Conservation (phyloP, 2,888 invertebrate genomes). For the Scaptomyza cyrtandrae region DNA sequence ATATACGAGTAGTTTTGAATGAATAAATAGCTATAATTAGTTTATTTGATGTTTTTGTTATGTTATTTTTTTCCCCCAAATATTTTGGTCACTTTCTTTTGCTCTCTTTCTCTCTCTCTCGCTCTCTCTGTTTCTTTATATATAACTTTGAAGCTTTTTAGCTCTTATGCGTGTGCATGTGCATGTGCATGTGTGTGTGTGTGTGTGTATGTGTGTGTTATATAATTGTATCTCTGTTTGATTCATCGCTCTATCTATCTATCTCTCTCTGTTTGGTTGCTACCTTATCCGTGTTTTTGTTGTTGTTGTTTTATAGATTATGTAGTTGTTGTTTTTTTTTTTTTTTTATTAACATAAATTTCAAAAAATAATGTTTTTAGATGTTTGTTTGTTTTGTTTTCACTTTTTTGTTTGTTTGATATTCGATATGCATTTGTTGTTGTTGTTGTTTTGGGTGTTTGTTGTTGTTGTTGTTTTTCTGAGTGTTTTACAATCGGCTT, state of each 20-base stretch:
- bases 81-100: conserved; percentile 6
- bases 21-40: conserved; percentile 61
- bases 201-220: conserved; percentile 7
- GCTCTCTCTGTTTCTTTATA: background rate
- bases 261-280: conserved; percentile 40
- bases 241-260: conserved; percentile 26
- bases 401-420: conserved; percentile 53
- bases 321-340: conserved; percentile 41
- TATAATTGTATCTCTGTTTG: conserved; percentile 3
- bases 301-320: conserved; percentile 19
- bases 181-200: background rate
- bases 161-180: background rate
- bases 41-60: conserved; percentile 25
- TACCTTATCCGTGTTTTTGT: conserved; percentile 10
- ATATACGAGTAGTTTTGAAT: conserved; percentile 41
- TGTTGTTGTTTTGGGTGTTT: too few relatives aligned
- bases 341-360: conserved; percentile 78
- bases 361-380: conserved; percentile 77
- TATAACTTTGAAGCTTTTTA: too few relatives aligned
- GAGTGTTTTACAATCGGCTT: conserved; percentile 67
- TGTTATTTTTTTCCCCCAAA: conserved; percentile 15
- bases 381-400: conserved; percentile 47
- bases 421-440: conserved; percentile 75
- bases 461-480: conserved; percentile 32
- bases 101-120: conserved; percentile 3